Conservation (phyloP, 2,113 vertebrate species). For the Empidonax alnorum region DNA sequence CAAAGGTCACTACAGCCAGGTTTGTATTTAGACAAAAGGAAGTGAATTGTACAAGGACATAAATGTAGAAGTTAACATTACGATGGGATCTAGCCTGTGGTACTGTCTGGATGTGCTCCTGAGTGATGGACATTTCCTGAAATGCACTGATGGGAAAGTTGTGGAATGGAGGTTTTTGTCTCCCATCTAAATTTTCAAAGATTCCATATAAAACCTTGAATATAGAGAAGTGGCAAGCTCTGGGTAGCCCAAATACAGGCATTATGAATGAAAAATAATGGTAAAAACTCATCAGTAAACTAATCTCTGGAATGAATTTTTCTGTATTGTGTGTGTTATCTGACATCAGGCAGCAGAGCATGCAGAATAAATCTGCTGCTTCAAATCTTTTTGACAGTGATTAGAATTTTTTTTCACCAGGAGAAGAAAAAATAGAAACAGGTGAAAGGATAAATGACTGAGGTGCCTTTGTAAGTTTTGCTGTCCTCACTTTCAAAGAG, state of each 20-base stretch:
- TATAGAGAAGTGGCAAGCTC: neutral
- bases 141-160: neutral
- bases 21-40: neutral
- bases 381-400: slow-evolving; percentile 19
- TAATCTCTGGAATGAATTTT: slow-evolving; percentile 37
- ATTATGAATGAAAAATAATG: slow-evolving; percentile 33
- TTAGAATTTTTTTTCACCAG: neutral
- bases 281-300: slow-evolving; percentile 38
- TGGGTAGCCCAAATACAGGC: neutral
- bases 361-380: slow-evolving; percentile 41
- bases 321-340: slow-evolving; percentile 10
- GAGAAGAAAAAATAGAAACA: neutral
- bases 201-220: neutral
- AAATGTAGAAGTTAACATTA: neutral
- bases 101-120: neutral
- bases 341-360: slow-evolving; percentile 25
- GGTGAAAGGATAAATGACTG: neutral
- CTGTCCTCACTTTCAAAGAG: neutral
- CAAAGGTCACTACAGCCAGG: neutral
- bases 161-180: neutral
- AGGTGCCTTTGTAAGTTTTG: neutral
- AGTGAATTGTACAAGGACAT: neutral
- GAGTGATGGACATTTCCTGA: neutral
- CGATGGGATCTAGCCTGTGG: neutral
- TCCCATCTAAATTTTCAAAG: neutral